These are phyloP conservation scores for Notodonta ziczac DNA, from an alignment of 2,888 invertebrate genomes.

Conservation along the genomic window DNA sequence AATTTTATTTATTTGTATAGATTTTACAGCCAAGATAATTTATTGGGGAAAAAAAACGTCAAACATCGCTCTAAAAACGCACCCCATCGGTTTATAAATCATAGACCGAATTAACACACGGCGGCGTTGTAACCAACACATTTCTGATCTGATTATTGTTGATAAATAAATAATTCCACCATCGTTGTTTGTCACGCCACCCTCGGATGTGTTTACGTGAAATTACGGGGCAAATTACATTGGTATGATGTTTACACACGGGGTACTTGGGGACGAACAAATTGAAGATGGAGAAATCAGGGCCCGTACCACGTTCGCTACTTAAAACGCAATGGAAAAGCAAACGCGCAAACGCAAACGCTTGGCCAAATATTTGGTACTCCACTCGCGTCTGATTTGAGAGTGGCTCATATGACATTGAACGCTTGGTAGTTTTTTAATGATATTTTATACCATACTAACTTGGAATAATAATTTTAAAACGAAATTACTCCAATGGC, in stretches of 20 bases:
- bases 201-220: constrained; percentile 20
- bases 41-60: neutral
- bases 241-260: neutral
- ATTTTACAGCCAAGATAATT: too few species aligned
- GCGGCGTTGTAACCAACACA: constrained; percentile 42
- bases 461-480: too few species aligned
- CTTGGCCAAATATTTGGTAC: too few species aligned
- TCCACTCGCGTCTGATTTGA: too few species aligned
- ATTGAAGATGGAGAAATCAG: neutral
- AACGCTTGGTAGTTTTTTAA: too few species aligned
- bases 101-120: constrained; percentile 39
- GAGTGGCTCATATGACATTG: too few species aligned
- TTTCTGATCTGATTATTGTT: constrained; percentile 42
- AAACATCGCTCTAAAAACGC: constrained; percentile 11
- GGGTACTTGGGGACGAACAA: neutral
- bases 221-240: constrained; percentile 28
- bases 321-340: too few species aligned
- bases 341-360: too few species aligned
- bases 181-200: constrained; percentile 51
- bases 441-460: too few species aligned
- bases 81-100: constrained; percentile 28
- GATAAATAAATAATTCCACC: constrained; percentile 48
- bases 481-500: too few species aligned
- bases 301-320: neutral
- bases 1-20: too few species aligned